Evolutionary conservation across 2,888 invertebrate species (phyloP), one percentile per base, ranked within the genome.

Genomic region (Trichacis sp.): DNA sequence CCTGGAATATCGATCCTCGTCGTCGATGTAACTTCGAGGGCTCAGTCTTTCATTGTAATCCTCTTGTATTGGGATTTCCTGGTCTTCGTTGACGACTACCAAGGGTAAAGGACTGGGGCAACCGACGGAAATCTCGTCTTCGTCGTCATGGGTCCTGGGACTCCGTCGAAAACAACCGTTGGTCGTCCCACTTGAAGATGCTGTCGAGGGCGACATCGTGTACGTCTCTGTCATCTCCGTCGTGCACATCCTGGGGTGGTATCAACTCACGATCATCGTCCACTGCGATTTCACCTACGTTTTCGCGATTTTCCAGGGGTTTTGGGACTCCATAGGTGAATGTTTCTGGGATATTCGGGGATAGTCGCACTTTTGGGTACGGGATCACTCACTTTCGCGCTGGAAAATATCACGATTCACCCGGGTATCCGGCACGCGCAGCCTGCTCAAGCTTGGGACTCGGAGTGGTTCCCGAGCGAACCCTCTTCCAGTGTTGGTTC

Each of bases 61-160:
- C 62, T 82, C 66, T 70, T 86, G 85, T 53, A 86, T 85, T 2
- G 77, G 74, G 1, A 76, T 74, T 54, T 81, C 87, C 75, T 82
- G 87, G 73, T 85, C 88, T 79, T 79, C 86, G 83, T 82, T 86
- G 72, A 77, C 86, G 18, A 87, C 68, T 51, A 78, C 68, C 46
- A 85, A 77, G 8, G 85, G 75, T 5, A 84, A 71, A 0, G 85
- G 83, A 55, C 86, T 77, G 1, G 89, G 89, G 62, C 88, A 88
- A 55, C 92, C 92, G 75, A 92, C 91, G 33, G 93, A 93, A 38
- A 93, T 93, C 83, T 92, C 92, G 77, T 93, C 93, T 84, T 93
- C 93, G 85, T 92, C 92, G 72, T 92, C 89, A 70, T 82, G 84
- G 58, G 81, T 82, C 54, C 71, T 76, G 1, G 59, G 70, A 85